A percentile compares a stretch with the other conserved stretches of the same genome.
phyloP scores from a whole-genome alignment of 2,113 vertebrate genomes.

The Arizona elegans region DNA sequence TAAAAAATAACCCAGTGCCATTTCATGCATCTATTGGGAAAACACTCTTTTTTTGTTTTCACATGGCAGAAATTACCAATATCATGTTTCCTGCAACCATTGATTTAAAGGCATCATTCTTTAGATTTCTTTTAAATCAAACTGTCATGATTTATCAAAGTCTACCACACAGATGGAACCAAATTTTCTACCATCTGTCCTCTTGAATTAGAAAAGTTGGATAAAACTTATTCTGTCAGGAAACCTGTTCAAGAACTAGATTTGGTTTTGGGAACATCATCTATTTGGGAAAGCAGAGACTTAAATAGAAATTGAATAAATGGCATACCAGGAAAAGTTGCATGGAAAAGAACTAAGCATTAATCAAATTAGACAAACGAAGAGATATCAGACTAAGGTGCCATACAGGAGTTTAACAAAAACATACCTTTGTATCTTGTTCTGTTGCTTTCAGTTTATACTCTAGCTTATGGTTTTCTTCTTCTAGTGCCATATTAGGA shows the following conservation, averaged over 20 bases:
- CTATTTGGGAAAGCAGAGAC: neutral
- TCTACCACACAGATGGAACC: neutral
- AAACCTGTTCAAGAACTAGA: neutral
- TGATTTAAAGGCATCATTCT: neutral
- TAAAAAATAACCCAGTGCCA: neutral
- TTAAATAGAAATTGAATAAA: neutral
- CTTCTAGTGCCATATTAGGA: slow-evolving; percentile 2
- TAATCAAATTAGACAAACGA: neutral
- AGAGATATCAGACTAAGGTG: neutral
- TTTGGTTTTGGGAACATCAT: neutral
- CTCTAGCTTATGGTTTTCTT: slow-evolving; percentile 40
- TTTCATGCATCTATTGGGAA: neutral
- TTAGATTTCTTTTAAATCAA: neutral
- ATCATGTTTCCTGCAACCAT: neutral
- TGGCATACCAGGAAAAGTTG: neutral
- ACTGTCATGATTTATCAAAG: neutral
- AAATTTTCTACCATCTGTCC: neutral
- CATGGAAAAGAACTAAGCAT: neutral
- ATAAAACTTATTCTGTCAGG: neutral
- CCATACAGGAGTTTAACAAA: neutral
- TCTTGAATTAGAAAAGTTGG: neutral
- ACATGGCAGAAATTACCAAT: neutral
- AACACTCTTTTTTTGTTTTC: neutral
- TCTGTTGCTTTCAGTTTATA: slow-evolving; percentile 46
- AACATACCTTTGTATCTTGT: slow-evolving; percentile 58